A percentile compares a stretch with the other conserved stretches of the same genome.
Conservation (phyloP, 2,113 vertebrate species). For the Leucosticte australis region DNA sequence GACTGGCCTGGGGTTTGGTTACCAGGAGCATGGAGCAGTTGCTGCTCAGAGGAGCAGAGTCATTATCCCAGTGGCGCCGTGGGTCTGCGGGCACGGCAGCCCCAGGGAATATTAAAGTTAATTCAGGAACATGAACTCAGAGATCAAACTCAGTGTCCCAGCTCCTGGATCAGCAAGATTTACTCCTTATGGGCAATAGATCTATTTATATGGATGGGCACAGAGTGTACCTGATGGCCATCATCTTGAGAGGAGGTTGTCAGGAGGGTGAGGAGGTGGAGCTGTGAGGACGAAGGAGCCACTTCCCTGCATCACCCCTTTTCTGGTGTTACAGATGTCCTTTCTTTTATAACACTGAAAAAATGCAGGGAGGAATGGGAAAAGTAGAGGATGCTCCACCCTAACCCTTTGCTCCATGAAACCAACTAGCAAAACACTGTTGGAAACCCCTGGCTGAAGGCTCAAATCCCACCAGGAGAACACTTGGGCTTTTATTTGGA, state of each 20-base stretch:
- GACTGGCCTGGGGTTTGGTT: background rate
- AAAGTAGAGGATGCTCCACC: background rate
- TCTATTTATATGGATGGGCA: background rate
- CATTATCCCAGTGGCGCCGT: background rate
- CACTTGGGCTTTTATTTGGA: background rate
- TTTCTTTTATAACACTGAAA: background rate
- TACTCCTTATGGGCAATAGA: background rate
- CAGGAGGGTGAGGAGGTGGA: background rate
- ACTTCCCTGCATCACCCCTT: background rate
- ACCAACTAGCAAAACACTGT: background rate
- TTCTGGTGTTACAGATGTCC: background rate
- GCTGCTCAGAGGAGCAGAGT: background rate
- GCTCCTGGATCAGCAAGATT: background rate
- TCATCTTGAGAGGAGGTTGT: background rate
- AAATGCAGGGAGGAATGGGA: background rate
- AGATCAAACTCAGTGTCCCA: background rate
- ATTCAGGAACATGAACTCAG: background rate
- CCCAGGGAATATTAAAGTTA: background rate
- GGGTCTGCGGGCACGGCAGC: background rate
- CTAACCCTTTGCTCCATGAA: background rate
- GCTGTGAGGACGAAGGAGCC: background rate
- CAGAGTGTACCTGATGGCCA: no score
- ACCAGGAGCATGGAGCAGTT: background rate
- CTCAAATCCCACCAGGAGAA: background rate
- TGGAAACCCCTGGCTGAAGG: background rate